Evolutionary conservation across 2,888 invertebrate species (phyloP), one percentile per base, ranked within the genome.

Genomic region (Lasiommata megera): DNA sequence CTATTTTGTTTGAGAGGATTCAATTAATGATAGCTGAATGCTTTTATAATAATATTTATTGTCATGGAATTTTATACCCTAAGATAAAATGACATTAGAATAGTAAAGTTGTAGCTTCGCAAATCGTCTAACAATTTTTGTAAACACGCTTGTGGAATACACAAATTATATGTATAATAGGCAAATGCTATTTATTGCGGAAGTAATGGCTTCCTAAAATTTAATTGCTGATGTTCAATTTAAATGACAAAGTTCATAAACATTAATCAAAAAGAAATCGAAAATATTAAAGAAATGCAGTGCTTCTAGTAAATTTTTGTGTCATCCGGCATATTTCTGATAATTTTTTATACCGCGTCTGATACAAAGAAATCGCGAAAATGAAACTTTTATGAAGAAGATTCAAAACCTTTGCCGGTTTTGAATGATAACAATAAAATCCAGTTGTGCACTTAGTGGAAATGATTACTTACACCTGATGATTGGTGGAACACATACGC

Each of bases 131-230:
- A 83, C 80, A 86, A 89, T 89, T 91, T 91, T 91, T 89, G 91
- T 91, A 91, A 91, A 91, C 91, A 90, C 90, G 91, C 91, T 90
- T 89, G 89, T 88, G 84, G 85, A 89, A 89, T 88, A 85, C 81
- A 84, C 82, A 84, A 84, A 83, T 82, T 84, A 77, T 86, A 84
- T 84, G 69, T 72, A 80, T 79, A 80, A 79, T 82, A 84, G 80
- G 80, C 81, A 80, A 84, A 81, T 84, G 86, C 88, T 89, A 91
- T 91, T 88, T 90, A 89, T 85, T 88, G 86, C 88, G 88, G 91
- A 89, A 91, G 90, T 91, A 91, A 91, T 91, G 91, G 91, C 91
- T 91, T 90, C 91, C 91, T 87, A 88, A 88, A 84, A 77, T 86
- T 84, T 89, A 88, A 88, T 88, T 89, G 87, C 79, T 80, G 77